Conservation (phyloP, 2,797 vertebrate genomes). For the Halcyon badia region DNA sequence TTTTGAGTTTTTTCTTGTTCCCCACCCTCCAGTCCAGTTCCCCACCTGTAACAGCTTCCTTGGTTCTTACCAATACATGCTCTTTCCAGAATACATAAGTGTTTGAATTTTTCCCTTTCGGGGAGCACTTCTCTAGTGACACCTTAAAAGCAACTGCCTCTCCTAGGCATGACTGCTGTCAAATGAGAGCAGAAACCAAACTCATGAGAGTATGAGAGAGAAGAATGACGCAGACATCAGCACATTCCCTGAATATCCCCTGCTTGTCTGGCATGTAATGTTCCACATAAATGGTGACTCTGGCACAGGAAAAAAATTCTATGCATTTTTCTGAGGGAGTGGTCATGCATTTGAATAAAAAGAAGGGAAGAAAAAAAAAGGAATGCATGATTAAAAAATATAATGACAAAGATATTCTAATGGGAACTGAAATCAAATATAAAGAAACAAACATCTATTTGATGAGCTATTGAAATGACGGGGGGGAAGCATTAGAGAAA, state of each 20-base stretch:
- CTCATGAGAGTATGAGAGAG: not conserved
- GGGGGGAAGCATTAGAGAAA: not conserved
- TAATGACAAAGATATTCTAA: not conserved
- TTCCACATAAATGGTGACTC: not conserved
- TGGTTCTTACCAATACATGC: rapidly evolving
- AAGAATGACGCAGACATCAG: not conserved
- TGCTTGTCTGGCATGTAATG: not conserved
- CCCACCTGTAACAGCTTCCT: not conserved
- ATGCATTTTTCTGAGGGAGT: not conserved
- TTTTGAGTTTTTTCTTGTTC: not conserved
- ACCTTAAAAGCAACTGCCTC: not conserved
- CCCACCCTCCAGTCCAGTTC: not conserved
- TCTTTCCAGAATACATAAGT: not conserved
- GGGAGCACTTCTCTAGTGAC: not conserved
- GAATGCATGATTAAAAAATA: not conserved
- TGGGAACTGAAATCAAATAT: not conserved
- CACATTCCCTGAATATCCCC: not conserved
- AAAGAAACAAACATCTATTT: not conserved
- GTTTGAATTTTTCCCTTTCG: not conserved
- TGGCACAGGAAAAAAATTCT: not conserved
- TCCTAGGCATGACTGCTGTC: not conserved
- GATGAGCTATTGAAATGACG: not conserved
- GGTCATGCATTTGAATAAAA: not conserved
- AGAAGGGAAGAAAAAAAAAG: not conserved
- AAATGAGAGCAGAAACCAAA: not conserved